A percentile compares a stretch with the other conserved stretches of the same genome.
These are phyloP conservation scores for Cataglyphis cursor DNA, from an alignment of 2,888 invertebrate species.

Conservation along the genomic window DNA sequence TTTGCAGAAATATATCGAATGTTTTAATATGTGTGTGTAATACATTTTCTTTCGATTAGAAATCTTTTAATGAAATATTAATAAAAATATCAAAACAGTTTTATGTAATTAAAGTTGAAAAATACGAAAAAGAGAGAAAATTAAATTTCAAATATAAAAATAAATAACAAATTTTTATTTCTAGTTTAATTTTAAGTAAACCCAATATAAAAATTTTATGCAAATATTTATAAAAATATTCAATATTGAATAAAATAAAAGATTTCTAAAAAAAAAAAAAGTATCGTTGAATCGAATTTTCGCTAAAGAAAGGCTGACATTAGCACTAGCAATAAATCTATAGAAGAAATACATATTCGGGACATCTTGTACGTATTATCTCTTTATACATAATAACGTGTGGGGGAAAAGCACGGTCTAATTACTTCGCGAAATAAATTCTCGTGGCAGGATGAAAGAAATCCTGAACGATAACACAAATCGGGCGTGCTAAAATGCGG, in stretches of 20 bases:
- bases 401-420: slow-evolving; percentile 65
- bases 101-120: neutral
- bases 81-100: neutral
- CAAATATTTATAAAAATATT: slow-evolving; percentile 8
- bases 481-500: slow-evolving; percentile 74
- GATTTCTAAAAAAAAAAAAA: neutral
- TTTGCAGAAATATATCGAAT: neutral
- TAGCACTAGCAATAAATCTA: neutral
- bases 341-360: neutral
- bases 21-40: neutral
- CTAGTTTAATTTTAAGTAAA: neutral
- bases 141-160: neutral
- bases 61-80: slow-evolving; percentile 16
- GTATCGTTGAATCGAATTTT: neutral
- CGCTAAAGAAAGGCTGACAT: neutral
- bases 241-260: neutral
- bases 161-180: neutral
- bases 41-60: neutral
- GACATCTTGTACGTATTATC: slow-evolving; percentile 24
- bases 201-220: neutral
- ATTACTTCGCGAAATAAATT: slow-evolving; percentile 72
- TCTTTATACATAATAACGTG: slow-evolving; percentile 34
- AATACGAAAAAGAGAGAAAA: neutral
- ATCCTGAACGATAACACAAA: slow-evolving; percentile 65
- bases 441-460: slow-evolving; percentile 61